Conservation (phyloP, 2,797 vertebrate species). For the Bufotes viridis region DNA sequence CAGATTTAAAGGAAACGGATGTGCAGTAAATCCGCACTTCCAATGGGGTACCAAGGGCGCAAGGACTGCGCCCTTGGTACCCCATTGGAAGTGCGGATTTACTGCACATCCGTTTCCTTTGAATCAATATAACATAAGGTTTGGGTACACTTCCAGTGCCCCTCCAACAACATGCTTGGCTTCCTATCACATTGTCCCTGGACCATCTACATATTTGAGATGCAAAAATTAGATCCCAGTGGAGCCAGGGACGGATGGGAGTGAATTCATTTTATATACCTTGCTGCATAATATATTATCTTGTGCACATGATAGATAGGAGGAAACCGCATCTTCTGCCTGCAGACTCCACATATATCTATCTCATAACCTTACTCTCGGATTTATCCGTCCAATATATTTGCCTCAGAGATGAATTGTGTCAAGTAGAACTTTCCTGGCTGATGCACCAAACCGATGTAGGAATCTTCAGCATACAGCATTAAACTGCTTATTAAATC, state of each 20-base stretch:
- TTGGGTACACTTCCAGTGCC: not conserved
- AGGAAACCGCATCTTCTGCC: not conserved
- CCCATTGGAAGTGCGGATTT: no score
- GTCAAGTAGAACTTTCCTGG: not conserved
- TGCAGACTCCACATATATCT: not conserved
- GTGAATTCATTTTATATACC: not conserved
- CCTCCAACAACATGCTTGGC: not conserved
- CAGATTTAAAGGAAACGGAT: no score
- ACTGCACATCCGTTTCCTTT: no score
- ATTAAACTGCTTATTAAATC: conserved; percentile 28
- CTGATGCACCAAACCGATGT: not conserved
- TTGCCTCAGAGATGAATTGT: not conserved
- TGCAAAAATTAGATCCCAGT: not conserved
- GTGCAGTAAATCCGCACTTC: no score
- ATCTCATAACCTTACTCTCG: not conserved
- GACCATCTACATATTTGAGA: not conserved
- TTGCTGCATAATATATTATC: conserved; percentile 6
- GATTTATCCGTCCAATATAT: conserved; percentile 1
- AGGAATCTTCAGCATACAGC: conserved; percentile 5
- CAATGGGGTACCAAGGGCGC: no score
- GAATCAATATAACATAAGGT: not conserved
- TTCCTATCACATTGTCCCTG: not conserved
- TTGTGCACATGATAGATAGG: conserved; percentile 7
- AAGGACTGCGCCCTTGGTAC: no score
- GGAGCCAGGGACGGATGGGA: not conserved